Conservation (phyloP, 2,888 invertebrate species). For the Nomada ruficornis region DNA sequence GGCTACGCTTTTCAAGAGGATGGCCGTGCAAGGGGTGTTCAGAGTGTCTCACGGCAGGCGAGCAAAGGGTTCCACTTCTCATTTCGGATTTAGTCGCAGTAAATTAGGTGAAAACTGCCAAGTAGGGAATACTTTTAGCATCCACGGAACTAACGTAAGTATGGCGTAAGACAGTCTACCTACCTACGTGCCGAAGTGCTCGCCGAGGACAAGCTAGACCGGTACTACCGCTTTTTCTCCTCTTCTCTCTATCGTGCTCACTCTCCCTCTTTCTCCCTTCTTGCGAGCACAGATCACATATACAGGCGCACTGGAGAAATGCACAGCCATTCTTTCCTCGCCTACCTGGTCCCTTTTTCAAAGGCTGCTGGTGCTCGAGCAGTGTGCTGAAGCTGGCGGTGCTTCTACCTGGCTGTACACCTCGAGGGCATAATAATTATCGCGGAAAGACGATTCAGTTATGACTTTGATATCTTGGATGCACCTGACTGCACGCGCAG, state of each 20-base stretch:
- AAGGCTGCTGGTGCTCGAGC: constrained; percentile 28
- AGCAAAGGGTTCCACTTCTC: constrained; percentile 32
- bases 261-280: constrained; percentile 4
- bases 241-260: constrained; percentile 1
- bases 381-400: not conserved
- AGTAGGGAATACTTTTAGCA: constrained; percentile 57
- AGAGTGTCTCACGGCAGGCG: not conserved
- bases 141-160: constrained; percentile 43
- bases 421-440: constrained; percentile 62
- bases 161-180: constrained; percentile 61
- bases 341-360: constrained; percentile 51
- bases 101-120: constrained; percentile 65
- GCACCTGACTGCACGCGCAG: constrained; percentile 42
- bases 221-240: constrained; percentile 70
- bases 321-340: constrained; percentile 39
- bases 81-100: constrained; percentile 30
- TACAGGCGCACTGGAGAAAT: constrained; percentile 10
- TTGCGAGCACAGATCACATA: not conserved
- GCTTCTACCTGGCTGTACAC: constrained; percentile 29
- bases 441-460: constrained; percentile 43
- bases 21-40: not conserved
- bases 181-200: constrained; percentile 70
- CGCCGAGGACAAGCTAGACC: constrained; percentile 72
- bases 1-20: not conserved
- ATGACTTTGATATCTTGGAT: constrained; percentile 44